phyloP scores from a whole-genome alignment of 1,140 invertebrate species.

The Psilanteris sp. region DNA sequence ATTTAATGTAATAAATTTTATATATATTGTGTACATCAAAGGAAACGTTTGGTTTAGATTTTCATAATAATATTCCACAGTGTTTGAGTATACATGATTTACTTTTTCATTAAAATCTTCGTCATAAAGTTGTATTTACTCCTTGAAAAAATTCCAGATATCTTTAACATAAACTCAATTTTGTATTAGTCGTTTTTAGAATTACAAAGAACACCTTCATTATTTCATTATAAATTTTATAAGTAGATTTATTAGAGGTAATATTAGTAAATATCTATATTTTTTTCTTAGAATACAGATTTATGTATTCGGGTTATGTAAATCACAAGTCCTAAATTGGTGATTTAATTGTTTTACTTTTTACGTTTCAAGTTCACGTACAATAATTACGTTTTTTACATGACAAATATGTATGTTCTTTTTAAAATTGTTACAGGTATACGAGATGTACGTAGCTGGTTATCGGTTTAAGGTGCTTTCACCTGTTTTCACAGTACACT shows the following conservation, averaged over 20 bases:
- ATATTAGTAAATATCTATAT: conserved; percentile 21
- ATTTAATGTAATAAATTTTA: too few species aligned
- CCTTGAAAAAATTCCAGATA: conserved; percentile 9
- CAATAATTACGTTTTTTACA: too few species aligned
- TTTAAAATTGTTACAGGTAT: conserved; percentile 86
- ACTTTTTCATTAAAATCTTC: conserved; percentile 30
- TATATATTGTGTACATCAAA: conserved; percentile 1
- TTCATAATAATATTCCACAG: conserved; percentile 13
- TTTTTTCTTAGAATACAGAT: too few species aligned
- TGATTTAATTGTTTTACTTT: too few species aligned
- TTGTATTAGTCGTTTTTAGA: conserved; percentile 12
- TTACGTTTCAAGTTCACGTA: too few species aligned
- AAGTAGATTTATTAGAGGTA: conserved; percentile 20
- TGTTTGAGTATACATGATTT: conserved; percentile 1
- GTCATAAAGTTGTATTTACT: conserved; percentile 15
- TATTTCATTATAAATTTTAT: conserved; percentile 25
- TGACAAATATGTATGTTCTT: too few species aligned
- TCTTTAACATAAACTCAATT: conserved; percentile 28
- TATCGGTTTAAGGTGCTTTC: conserved; percentile 94
- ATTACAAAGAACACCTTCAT: conserved; percentile 16
- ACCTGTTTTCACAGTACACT: conserved; percentile 94
- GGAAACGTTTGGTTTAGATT: conserved; percentile 5
- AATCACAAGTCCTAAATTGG: too few species aligned
- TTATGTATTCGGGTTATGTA: too few species aligned
- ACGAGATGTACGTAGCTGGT: conserved; percentile 95